phyloP scores from a whole-genome alignment of 2,888 invertebrate genomes.

The Lasioglossum morio region DNA sequence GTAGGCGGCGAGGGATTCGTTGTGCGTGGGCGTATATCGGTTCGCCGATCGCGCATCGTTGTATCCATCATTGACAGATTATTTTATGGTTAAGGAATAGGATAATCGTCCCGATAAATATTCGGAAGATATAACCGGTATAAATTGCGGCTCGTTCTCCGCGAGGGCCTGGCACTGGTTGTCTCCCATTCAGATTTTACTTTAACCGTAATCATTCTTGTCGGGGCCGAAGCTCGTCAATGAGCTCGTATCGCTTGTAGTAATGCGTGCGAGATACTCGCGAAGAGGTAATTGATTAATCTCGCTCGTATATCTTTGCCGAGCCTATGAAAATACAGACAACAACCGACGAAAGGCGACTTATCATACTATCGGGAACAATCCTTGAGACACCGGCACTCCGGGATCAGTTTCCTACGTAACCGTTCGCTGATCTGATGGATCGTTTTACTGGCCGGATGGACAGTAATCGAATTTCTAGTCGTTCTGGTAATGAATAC shows the following conservation, averaged over 20 bases:
- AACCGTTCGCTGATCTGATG: conserved; percentile 20
- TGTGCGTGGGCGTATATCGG: conserved; percentile 48
- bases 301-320: conserved; percentile 27
- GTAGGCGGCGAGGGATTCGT: conserved; percentile 48
- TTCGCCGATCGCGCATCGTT: conserved; percentile 44
- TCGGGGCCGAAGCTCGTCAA: conserved; percentile 32
- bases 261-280: not conserved
- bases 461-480: conserved; percentile 11
- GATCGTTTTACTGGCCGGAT: conserved; percentile 8
- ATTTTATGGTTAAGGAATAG: conserved; percentile 54
- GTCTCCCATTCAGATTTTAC: conserved; percentile 17
- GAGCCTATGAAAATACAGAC: conserved; percentile 26
- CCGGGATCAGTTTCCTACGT: conserved; percentile 30
- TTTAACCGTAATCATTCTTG: conserved; percentile 33
- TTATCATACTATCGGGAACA: conserved; percentile 40
- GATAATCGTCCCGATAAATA: conserved; percentile 59
- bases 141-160: conserved; percentile 39
- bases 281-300: conserved; percentile 46
- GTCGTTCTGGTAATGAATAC: conserved; percentile 9
- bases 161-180: not conserved
- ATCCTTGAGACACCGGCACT: conserved; percentile 14
- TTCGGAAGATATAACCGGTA: conserved; percentile 43
- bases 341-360: conserved; percentile 9
- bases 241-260: conserved; percentile 29
- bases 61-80: conserved; percentile 46